These are phyloP conservation scores for Kradibia gibbosae DNA, from an alignment of 1,140 invertebrate genomes.

Conservation along the genomic window DNA sequence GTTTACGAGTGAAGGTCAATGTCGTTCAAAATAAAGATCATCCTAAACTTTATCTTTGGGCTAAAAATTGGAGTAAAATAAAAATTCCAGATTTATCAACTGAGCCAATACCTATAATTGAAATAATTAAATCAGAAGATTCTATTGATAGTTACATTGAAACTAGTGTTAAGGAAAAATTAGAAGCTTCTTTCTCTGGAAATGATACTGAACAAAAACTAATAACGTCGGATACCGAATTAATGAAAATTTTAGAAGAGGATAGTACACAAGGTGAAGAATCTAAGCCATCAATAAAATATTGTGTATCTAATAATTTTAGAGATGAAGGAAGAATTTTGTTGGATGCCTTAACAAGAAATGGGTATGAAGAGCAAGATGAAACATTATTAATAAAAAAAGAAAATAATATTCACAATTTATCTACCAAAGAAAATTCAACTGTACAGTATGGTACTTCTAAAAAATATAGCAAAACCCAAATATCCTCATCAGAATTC, in stretches of 20 bases:
- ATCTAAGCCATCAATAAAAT: conserved; percentile 55
- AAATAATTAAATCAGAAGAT: conserved; percentile 57
- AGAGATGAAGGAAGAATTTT: conserved; percentile 57
- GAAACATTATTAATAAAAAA: neutral
- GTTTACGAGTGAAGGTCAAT: conserved; percentile 82
- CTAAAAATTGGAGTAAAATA: conserved; percentile 83
- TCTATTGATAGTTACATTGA: neutral
- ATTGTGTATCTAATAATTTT: conserved; percentile 50
- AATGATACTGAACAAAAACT: conserved; percentile 64
- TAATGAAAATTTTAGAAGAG: conserved; percentile 71
- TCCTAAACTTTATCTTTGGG: conserved; percentile 89
- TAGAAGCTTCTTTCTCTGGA: conserved; percentile 44
- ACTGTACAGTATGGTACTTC: neutral
- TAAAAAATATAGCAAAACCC: neutral
- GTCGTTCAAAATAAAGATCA: conserved; percentile 85
- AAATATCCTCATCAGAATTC: conserved; percentile 18
- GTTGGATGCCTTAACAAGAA: conserved; percentile 62
- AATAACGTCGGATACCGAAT: conserved; percentile 68
- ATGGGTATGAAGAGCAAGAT: conserved; percentile 50
- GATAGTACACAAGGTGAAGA: conserved; percentile 66
- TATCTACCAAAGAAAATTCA: conserved; percentile 26
- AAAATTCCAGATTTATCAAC: conserved; percentile 63
- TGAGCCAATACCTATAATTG: conserved; percentile 64
- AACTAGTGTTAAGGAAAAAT: conserved; percentile 48
- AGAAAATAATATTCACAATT: conserved; percentile 47